Evolutionary conservation across 2,113 vertebrate species (phyloP).

Genomic region (Alces alces): DNA sequence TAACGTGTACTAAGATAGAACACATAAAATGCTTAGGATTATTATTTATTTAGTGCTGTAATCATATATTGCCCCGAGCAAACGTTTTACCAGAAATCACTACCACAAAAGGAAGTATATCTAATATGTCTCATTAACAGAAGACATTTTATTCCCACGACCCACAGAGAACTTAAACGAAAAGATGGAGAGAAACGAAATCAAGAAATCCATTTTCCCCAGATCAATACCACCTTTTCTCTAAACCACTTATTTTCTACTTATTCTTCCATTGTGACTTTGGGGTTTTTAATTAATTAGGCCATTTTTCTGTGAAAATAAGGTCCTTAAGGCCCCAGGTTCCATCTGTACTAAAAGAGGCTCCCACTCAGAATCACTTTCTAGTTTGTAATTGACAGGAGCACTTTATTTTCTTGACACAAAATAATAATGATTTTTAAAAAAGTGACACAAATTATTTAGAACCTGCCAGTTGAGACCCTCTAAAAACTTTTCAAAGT

Average conservation of each 20-base stretch:
- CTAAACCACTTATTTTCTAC: slow-evolving; percentile 26
- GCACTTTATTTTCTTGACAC: background rate
- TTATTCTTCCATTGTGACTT: slow-evolving; percentile 44
- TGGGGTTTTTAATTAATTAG: slow-evolving; percentile 54
- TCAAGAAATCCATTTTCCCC: background rate
- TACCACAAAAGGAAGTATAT: slow-evolving; percentile 30
- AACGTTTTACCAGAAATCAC: slow-evolving; percentile 44
- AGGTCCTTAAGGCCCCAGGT: background rate
- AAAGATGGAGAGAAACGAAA: slow-evolving; percentile 16
- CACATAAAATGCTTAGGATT: slow-evolving; percentile 16
- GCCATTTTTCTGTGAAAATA: slow-evolving; percentile 35
- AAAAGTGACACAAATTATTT: background rate
- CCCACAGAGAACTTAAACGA: background rate
- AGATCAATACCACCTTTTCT: slow-evolving; percentile 50
- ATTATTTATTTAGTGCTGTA: slow-evolving; percentile 41
- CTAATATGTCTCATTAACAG: slow-evolving; percentile 20
- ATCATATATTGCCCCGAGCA: background rate
- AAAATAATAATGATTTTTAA: background rate
- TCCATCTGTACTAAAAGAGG: background rate
- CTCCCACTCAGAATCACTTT: background rate
- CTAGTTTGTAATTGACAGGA: background rate
- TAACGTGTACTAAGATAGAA: background rate
- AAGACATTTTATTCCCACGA: background rate
- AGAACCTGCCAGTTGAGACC: background rate
- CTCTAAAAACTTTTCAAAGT: background rate